Base-by-base conservation (phyloP, 1,140 invertebrate species). In the Microplitis demolitor region DNA sequence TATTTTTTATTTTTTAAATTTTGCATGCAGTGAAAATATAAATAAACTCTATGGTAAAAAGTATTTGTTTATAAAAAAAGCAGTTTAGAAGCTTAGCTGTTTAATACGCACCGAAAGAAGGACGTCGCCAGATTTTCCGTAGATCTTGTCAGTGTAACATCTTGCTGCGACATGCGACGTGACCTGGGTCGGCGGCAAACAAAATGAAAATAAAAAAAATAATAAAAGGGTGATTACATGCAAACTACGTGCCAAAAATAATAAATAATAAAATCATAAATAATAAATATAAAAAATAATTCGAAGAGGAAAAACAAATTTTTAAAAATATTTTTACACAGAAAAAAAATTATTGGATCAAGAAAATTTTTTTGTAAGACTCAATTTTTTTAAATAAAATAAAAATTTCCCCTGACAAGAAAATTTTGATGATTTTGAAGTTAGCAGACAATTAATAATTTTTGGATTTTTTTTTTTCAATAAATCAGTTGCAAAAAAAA, bases 151-250 rank as follows among this genome's bases (percentile, higher is more conserved):
- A 83, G 80, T 14, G 81, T 81, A 73, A 89, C 89, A 87, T 94
- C 93, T 88, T 94, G 74, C 39, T 75, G 93, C 79, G 93, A 94
- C 83, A 93, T 92, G 80, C 93, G 91, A 82, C 93, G 91, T 89
- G 92, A 93, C 91, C 87, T 88, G 76, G 4, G 73, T 77, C 76
- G 34, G 37, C 60, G 24, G 77, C 77, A 80, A 71, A 67, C 71
- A 56, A 76, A 70, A 72, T 66, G 45, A 73, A 83, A 81, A 76
- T 77, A 81, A 77, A 69, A 67, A 63, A 56, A 71, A 24, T 24
- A 24, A 24, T 83, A 82, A 73, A 76, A 81, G 85, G 74, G 74
- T 76, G 75, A 78, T 34, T 81, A 81, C 83, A 85, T 83, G 81
- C 83, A 61, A 77, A 77, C 80, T 66, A 54, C 62, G 71, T 76